Evolutionary conservation across 2,113 vertebrate species (phyloP), one percentile per base, ranked within the genome.

Genomic region (Protobothrops flavoviridis): DNA sequence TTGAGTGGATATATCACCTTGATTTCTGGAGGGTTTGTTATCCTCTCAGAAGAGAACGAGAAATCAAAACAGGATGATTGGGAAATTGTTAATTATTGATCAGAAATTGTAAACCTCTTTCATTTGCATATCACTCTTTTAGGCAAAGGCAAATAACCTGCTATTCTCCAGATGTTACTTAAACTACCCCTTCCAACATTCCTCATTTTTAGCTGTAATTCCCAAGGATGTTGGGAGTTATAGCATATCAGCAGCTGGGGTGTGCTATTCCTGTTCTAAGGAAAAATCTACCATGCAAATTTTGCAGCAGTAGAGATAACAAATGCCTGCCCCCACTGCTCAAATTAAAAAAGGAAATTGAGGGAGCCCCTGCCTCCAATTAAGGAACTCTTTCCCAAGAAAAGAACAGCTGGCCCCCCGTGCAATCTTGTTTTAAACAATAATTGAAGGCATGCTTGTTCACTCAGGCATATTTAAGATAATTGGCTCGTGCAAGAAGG

Each of bases 31-130:
- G 56, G 39, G 24, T 11, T 90, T 9, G 20, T 90, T 64, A 48
- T 50, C 59, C 95, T 97, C 39, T 59, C 97, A 90, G 93, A 96
- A 12, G 96, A 96, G 93, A 97, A 94, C 94, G 95, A 92, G 52
- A 69, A 53, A 52, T 33, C 20, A 24, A 45, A 85, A 45, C 13
- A 21, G 39, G 55, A 48, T 20, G 23, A 24, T 50, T 56, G 9
- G 20, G 24, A 29, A 12, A 29, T 17, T n/a, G 91, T 97, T 89
- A 97, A 97, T 95, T 97, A 96, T 94, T 86, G 53, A 97, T 97
- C 45, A 94, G 94, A 20, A 69, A 59, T 29, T 64, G 17, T 64
- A 6, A 21, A 48, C 45, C 45, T 61, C 55, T 8, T 15, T n/a
- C 33, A 33, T 89, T 7, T 43, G 2, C 55, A 15, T n/a, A 81